Evolutionary conservation across 2,797 vertebrate species (phyloP), one percentile per base, ranked within the genome.

Genomic region (Pangasius djambal): DNA sequence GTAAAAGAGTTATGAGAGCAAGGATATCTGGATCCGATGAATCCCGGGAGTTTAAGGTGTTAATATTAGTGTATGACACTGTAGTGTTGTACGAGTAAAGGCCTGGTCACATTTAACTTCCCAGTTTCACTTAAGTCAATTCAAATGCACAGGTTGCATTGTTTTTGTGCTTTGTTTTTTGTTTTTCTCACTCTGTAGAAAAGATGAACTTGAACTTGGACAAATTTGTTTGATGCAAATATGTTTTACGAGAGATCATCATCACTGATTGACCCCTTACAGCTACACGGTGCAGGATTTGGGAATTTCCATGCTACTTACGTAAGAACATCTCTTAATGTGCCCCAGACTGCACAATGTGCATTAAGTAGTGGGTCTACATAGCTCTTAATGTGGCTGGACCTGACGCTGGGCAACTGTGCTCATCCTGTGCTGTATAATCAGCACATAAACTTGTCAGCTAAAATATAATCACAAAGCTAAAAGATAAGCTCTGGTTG

Each of bases 191-290:
- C 44, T 69, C 7, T 8, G 16, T 40, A 63, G 55, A 57, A 81
- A 37, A 37, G 37, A 34, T 61, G 34, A 59, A 83, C 40, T 84
- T 67, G 83, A 67, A 67, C 44, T 22, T 2, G 9, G 16, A 16
- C 22, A 69, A 3, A 85, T 85, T 85, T 85, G 83, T 85, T 70
- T 85, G 44, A 70, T 85, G 83, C 65, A 85, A 70, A 85, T 69
- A 8, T n/a, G 44, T 50, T 25, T 65, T 34, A 81, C 9, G 6
- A 48, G 34, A 44, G 81, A 31, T 37, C 65, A 37, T 50, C 48
- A 55, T 70, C 65, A 15, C 44, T 34, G 44, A 6, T 10, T 31
- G 61, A 20, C 15, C 12, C 8, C 44, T 84, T 69, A 70, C 61
- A 85, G 65, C 83, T 34, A 55, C 65, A 55, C 28, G 2, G 18